These are phyloP conservation scores for Caerostris darwini DNA, from an alignment of 1,140 invertebrate species.

Conservation along the genomic window DNA sequence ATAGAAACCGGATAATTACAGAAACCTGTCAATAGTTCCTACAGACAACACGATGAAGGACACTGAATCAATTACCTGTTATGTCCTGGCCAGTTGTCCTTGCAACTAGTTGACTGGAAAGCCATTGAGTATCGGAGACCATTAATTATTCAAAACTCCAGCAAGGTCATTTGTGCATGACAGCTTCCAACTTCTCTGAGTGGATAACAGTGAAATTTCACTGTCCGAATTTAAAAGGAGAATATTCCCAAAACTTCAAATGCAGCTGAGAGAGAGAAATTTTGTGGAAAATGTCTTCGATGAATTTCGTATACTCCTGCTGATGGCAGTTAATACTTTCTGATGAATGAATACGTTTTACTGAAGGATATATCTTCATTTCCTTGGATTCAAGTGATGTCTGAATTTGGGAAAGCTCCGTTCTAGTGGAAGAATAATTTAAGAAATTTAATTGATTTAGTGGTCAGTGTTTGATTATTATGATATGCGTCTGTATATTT, in stretches of 20 bases:
- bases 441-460: no score
- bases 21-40: not conserved
- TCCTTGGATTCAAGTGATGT: not conserved
- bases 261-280: not conserved
- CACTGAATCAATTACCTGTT: constrained; percentile 60
- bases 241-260: not conserved
- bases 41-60: not conserved
- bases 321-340: not conserved
- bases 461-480: no score
- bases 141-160: constrained; percentile 64
- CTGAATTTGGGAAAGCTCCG: not conserved
- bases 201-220: constrained; percentile 18
- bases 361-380: not conserved
- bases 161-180: constrained; percentile 23
- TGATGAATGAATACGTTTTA: not conserved
- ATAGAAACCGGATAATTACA: not conserved
- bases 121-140: not conserved
- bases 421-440: no score
- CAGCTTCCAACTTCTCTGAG: not conserved
- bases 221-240: no score
- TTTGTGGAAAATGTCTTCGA: not conserved
- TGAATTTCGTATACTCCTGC: not conserved
- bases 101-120: constrained; percentile 43
- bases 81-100: constrained; percentile 47
- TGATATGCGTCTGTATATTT: no score